Evolutionary conservation across 92 coral and sea anemone species (phyloP).

Genomic region (Desmophyllum pertusum): DNA sequence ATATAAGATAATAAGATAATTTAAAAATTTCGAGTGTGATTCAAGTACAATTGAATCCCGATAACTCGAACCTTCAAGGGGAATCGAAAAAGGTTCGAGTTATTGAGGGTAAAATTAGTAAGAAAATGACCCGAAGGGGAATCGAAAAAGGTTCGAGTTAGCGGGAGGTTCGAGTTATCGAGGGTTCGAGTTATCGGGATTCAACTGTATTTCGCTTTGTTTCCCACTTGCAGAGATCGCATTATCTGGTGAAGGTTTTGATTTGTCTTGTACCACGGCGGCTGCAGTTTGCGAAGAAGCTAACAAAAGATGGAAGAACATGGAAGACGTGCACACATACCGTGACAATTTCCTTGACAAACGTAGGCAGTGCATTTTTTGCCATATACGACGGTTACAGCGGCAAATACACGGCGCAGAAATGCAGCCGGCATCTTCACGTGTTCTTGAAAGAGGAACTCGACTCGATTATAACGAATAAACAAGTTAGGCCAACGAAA

Average conservation of each 20-base stretch:
- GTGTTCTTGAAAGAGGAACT: slow-evolving; percentile 69
- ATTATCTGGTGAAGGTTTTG: slow-evolving; percentile 50
- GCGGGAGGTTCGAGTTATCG: no score
- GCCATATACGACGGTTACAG: slow-evolving; percentile 95
- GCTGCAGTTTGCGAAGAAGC: slow-evolving; percentile 88
- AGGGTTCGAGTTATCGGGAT: no score
- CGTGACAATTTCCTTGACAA: slow-evolving; percentile 72
- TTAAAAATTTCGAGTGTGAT: background rate
- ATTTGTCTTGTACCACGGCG: slow-evolving; percentile 64
- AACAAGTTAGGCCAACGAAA: slow-evolving; percentile 36
- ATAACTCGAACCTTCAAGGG: no score
- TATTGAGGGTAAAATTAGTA: no score
- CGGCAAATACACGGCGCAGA: slow-evolving; percentile 76
- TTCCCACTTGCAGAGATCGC: slow-evolving; percentile 63
- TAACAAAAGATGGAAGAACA: slow-evolving; percentile 75
- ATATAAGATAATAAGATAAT: no score
- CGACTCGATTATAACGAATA: slow-evolving; percentile 28
- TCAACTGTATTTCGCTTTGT: background rate
- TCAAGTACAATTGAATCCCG: background rate
- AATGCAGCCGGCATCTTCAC: slow-evolving; percentile 87
- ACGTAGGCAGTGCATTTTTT: slow-evolving; percentile 65
- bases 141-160: no score
- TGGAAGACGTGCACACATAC: slow-evolving; percentile 74
- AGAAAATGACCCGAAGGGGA: no score
- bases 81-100: no score